Evolutionary conservation across 2,888 invertebrate genomes (phyloP), one percentile per base, ranked within the genome.

Genomic region (Tenthredo notha): DNA sequence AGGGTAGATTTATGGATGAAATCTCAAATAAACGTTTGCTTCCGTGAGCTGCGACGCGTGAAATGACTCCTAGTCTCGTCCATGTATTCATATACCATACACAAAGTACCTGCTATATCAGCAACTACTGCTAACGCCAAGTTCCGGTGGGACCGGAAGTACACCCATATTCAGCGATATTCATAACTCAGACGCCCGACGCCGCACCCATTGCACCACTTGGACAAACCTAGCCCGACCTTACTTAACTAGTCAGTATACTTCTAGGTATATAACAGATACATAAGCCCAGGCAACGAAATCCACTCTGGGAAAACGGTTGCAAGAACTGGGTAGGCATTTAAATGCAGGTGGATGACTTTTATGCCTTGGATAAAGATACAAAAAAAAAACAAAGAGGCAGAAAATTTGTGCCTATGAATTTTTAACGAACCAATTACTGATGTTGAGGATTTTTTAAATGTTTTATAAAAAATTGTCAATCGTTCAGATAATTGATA

Each of bases 11-110:
- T 90, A 90, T 88, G 89, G 87, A 88, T 87, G 88, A 90, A 91
- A 91, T 91, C 91, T 89, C 88, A 88, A 89, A 82, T 87, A 87
- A 88, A 88, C 86, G 86, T 82, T 58, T 86, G 87, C 87, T 88
- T 88, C 87, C 88, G 88, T 86, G 88, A 90, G 91, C 87, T 89
- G 86, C 87, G 87, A 89, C 90, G 90, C 92, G 90, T 92, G 91
- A 92, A 92, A 92, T 92, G 88, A 90, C 91, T 90, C 88, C 86
- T 89, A 89, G 89, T 87, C 86, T 54, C 47, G 29, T 67, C 9
- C 29, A 15, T 67, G 47, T 47, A 29, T 25, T 47, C 47, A 37
- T 67, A 67, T 67, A 43, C n/a, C n/a, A n/a, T 2, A 33, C 18
- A 33, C 67, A n/a, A 70, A 70, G 83, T 83, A 83, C 83, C 83